Percentiles rank a stretch among this genome's conserved stretches.
Evolutionary conservation across 1,140 invertebrate species (phyloP).

Genomic region (Dendroctonus valens): DNA sequence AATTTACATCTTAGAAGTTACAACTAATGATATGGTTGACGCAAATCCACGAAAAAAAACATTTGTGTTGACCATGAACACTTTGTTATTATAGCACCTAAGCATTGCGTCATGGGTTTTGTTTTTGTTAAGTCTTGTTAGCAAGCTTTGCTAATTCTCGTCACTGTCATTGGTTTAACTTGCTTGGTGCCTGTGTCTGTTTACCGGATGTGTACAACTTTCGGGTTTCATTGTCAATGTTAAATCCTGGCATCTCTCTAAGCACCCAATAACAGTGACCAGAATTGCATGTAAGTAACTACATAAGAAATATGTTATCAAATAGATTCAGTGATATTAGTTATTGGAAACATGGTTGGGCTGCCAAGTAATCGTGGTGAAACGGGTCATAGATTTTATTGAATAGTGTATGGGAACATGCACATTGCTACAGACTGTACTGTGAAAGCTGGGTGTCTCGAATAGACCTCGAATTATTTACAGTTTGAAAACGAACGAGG

Average conservation of each 20-base stretch:
- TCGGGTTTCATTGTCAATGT: no score
- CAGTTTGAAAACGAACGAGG: background rate
- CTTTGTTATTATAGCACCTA: conserved; percentile 33
- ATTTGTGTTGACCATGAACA: conserved; percentile 8
- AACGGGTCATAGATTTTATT: conserved; percentile 40
- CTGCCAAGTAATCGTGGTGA: conserved; percentile 35
- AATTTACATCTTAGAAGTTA: conserved; percentile 25
- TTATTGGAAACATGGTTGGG: conserved; percentile 34
- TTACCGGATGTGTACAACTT: no score
- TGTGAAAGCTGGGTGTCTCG: conserved; percentile 1
- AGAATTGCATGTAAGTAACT: conserved; percentile 7
- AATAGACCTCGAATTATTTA: background rate
- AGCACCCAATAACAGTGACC: background rate
- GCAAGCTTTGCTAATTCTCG: conserved; percentile 1
- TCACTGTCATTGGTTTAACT: no score
- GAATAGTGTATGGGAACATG: conserved; percentile 27
- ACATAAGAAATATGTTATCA: conserved; percentile 27
- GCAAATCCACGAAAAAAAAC: background rate
- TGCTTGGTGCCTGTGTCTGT: no score
- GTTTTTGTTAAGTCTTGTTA: conserved; percentile 27
- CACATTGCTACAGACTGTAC: conserved; percentile 34
- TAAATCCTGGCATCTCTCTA: no score
- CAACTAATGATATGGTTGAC: conserved; percentile 7
- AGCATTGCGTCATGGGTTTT: conserved; percentile 24
- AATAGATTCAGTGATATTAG: conserved; percentile 35